These are phyloP conservation scores for Ursus arctos DNA, from an alignment of 2,113 vertebrate genomes.

Conservation along the genomic window DNA sequence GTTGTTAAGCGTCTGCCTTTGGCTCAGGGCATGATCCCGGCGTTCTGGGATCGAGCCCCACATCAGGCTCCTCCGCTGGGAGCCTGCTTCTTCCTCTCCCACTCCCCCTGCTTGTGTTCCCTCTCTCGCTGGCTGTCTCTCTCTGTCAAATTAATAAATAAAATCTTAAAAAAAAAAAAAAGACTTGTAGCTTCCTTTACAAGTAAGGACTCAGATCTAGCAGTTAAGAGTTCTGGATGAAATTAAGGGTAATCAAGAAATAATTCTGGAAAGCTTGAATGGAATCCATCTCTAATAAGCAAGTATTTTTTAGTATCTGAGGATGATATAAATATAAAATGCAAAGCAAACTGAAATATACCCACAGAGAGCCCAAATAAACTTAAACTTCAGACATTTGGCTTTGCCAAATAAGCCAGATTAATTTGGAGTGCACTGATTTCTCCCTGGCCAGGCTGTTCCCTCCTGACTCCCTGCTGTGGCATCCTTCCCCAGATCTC, in stretches of 20 bases:
- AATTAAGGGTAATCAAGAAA: background rate
- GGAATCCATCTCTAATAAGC: background rate
- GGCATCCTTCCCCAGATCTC: background rate
- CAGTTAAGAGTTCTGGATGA: background rate
- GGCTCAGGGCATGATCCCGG: too few relatives aligned
- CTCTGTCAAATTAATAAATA: too few relatives aligned
- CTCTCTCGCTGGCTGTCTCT: too few relatives aligned
- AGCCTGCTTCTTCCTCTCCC: too few relatives aligned
- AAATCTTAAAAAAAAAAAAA: too few relatives aligned
- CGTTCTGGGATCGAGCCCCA: too few relatives aligned
- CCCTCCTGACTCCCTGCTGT: background rate
- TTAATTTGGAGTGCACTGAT: background rate
- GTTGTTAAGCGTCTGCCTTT: too few relatives aligned
- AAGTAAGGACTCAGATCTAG: background rate
- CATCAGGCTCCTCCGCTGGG: too few relatives aligned
- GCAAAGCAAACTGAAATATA: background rate
- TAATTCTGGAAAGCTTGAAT: background rate
- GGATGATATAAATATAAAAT: background rate
- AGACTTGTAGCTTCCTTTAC: background rate
- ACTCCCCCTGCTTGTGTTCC: too few relatives aligned
- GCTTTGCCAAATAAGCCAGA: background rate
- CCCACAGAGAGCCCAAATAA: background rate
- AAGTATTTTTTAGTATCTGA: background rate
- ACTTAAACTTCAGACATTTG: background rate
- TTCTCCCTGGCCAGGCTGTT: background rate